These are phyloP conservation scores for Hemibagrus guttatus DNA, from an alignment of 2,797 vertebrate species.

Conservation along the genomic window DNA sequence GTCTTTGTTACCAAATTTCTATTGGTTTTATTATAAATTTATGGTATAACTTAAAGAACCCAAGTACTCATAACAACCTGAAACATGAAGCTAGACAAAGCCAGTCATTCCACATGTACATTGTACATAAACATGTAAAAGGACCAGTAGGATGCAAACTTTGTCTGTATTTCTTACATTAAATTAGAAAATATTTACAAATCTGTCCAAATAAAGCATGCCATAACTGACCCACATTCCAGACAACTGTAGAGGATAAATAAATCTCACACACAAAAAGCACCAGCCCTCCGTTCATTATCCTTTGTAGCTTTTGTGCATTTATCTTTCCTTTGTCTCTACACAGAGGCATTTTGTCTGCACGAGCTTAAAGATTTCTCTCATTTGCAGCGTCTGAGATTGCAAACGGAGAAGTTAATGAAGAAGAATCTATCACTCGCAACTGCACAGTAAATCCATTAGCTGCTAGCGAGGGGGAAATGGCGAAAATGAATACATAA, in stretches of 20 bases:
- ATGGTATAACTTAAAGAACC: neutral
- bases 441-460: conserved; percentile 40
- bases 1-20: neutral
- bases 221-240: conserved; percentile 1
- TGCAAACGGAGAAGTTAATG: conserved; percentile 32
- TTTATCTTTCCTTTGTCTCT: conserved; percentile 17
- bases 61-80: neutral
- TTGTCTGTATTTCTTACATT: neutral
- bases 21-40: neutral
- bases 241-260: neutral
- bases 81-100: neutral
- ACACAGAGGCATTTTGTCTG: conserved; percentile 1
- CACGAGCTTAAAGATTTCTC: conserved; percentile 9
- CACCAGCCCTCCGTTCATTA: conserved; percentile 3
- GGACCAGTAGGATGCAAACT: neutral
- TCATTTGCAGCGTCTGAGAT: conserved; percentile 28
- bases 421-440: conserved; percentile 19
- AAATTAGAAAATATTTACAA: neutral
- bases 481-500: conserved; percentile 23
- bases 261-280: neutral
- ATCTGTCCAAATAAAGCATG: neutral
- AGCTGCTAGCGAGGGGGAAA: neutral
- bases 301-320: conserved; percentile 5
- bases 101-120: neutral
- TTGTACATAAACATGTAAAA: neutral